Evolutionary conservation across 1,140 invertebrate genomes (phyloP).

Genomic region (Steinernema feltiae): DNA sequence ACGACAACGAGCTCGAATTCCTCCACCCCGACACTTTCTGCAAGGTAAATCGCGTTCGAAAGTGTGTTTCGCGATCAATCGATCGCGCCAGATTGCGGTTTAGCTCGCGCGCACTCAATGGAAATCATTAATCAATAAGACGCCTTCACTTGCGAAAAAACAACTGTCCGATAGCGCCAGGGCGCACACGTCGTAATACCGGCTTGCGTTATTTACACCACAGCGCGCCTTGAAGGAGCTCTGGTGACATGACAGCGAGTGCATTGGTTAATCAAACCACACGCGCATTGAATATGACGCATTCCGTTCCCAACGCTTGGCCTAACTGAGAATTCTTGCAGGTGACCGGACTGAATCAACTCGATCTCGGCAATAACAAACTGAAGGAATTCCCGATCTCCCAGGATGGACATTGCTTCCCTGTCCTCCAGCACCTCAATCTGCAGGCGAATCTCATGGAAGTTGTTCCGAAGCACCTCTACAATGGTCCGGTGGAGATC

Average conservation of each 20-base stretch:
- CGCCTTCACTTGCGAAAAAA: conserved; percentile 16
- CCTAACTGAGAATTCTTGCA: background rate
- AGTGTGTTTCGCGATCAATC: background rate
- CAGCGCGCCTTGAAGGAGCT: too few species aligned
- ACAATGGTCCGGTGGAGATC: conserved; percentile 24
- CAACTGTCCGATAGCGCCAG: conserved; percentile 11
- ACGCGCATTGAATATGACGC: too few species aligned
- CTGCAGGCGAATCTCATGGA: background rate
- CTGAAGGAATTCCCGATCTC: conserved; percentile 31
- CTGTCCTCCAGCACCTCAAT: conserved; percentile 19
- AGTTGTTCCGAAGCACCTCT: conserved; percentile 25
- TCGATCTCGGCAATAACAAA: conserved; percentile 31
- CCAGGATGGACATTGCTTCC: conserved; percentile 17
- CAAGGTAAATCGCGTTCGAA: conserved; percentile 14
- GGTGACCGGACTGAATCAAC: conserved; percentile 11
- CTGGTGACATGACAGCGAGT: too few species aligned
- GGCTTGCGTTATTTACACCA: too few species aligned
- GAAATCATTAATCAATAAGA: background rate
- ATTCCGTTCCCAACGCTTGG: background rate
- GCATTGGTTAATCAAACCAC: too few species aligned
- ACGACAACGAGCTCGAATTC: conserved; percentile 27
- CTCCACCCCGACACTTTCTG: conserved; percentile 40
- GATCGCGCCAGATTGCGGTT: conserved; percentile 1
- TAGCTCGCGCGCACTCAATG: background rate
- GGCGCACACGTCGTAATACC: background rate